Evolutionary conservation across 2,797 vertebrate genomes (phyloP).

Genomic region (Paguma larvata): DNA sequence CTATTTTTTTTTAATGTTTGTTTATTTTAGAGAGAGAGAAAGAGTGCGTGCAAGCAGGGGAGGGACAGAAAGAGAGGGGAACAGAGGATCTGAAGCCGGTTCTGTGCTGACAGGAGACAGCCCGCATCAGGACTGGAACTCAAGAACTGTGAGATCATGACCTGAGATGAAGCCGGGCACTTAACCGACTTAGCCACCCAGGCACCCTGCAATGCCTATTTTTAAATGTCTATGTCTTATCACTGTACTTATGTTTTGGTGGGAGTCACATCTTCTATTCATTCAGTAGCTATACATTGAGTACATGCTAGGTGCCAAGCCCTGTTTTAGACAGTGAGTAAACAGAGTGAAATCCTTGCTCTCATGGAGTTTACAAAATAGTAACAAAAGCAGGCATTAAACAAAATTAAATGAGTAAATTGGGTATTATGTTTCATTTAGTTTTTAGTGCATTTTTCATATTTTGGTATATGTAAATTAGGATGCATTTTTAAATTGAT

Average conservation of each 20-base stretch:
- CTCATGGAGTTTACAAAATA: neutral
- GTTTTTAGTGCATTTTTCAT: neutral
- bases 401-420: conserved; percentile 8
- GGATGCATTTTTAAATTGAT: neutral
- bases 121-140: too few species aligned
- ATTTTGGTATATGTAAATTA: neutral
- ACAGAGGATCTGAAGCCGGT: too few species aligned
- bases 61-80: too few species aligned
- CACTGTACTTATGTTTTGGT: neutral
- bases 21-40: too few species aligned
- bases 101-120: too few species aligned
- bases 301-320: neutral
- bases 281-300: neutral
- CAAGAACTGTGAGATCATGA: too few species aligned
- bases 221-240: conserved; percentile 47
- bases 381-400: neutral
- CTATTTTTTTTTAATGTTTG: neutral
- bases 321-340: neutral
- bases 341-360: neutral
- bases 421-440: neutral
- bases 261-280: neutral
- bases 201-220: neutral
- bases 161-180: too few species aligned
- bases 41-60: too few species aligned
- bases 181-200: too few species aligned